These are phyloP conservation scores for Meriones unguiculatus DNA, from an alignment of 2,113 vertebrate genomes.

Conservation along the genomic window DNA sequence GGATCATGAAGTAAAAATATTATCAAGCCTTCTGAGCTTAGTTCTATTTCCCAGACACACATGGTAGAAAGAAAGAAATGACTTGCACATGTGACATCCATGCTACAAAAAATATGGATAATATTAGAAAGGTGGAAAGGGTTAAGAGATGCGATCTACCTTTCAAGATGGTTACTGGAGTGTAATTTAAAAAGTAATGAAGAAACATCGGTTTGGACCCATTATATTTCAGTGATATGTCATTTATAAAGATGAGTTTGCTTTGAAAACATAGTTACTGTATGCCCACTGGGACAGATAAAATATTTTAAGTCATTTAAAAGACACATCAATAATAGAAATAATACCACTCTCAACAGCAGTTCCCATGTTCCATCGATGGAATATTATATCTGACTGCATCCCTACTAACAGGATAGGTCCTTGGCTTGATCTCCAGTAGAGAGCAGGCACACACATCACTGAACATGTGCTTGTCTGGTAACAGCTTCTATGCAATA, in stretches of 20 bases:
- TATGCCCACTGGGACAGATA: background rate
- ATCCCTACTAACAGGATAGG: background rate
- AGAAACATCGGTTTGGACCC: background rate
- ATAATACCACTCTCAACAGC: background rate
- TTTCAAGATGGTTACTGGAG: background rate
- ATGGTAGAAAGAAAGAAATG: background rate
- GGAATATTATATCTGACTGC: background rate
- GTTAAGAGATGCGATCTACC: accelerated
- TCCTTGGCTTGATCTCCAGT: background rate
- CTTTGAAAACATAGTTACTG: background rate
- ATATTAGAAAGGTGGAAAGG: background rate
- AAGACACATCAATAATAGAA: background rate
- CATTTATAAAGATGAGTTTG: background rate
- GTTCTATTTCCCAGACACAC: background rate
- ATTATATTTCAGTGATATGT: background rate
- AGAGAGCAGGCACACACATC: no score
- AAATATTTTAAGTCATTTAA: background rate
- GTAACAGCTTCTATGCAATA: background rate
- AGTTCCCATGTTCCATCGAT: background rate
- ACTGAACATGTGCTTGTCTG: background rate
- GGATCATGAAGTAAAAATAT: background rate
- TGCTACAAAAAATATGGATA: background rate
- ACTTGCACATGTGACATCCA: background rate
- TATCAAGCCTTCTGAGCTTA: background rate
- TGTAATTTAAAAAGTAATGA: background rate